Evolutionary conservation across 1,140 invertebrate genomes (phyloP).

Genomic region (Liolophura sinensis): DNA sequence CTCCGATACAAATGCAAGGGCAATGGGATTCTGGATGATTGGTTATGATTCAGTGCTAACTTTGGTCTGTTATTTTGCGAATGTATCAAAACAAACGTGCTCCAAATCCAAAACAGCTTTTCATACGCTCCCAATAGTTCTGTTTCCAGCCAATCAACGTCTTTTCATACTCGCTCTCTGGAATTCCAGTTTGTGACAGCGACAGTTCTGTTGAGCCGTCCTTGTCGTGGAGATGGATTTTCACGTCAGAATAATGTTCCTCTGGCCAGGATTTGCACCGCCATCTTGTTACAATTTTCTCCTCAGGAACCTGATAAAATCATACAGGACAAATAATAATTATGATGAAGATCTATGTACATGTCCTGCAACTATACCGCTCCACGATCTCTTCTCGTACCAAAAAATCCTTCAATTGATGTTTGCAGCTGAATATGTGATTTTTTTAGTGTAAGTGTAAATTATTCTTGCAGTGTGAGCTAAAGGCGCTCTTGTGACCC

Average conservation of each 20-base stretch:
- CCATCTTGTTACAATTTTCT: slow-evolving; percentile 92
- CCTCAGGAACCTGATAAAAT: slow-evolving; percentile 67
- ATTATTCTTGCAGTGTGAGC: too few species aligned
- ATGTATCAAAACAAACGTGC: slow-evolving; percentile 67
- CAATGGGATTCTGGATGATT: background rate
- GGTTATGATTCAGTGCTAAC: background rate
- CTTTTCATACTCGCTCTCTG: slow-evolving; percentile 74
- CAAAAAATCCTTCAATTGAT: too few species aligned
- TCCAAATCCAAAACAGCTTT: slow-evolving; percentile 89
- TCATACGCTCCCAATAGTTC: slow-evolving; percentile 93
- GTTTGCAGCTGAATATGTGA: too few species aligned
- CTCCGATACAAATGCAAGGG: slow-evolving; percentile 10
- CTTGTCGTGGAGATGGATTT: slow-evolving; percentile 81
- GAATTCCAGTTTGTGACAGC: slow-evolving; percentile 79
- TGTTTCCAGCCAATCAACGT: slow-evolving; percentile 87
- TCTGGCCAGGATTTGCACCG: slow-evolving; percentile 92
- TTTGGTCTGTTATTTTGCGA: background rate
- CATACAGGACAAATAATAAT: too few species aligned
- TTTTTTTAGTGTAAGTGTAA: too few species aligned
- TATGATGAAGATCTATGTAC: too few species aligned
- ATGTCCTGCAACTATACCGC: too few species aligned
- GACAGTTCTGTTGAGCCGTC: slow-evolving; percentile 81
- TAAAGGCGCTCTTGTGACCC: background rate
- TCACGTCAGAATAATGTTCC: slow-evolving; percentile 88
- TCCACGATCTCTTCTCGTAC: too few species aligned